Base-by-base conservation (phyloP, 2,113 vertebrate species). In the Calidris pugnax region DNA sequence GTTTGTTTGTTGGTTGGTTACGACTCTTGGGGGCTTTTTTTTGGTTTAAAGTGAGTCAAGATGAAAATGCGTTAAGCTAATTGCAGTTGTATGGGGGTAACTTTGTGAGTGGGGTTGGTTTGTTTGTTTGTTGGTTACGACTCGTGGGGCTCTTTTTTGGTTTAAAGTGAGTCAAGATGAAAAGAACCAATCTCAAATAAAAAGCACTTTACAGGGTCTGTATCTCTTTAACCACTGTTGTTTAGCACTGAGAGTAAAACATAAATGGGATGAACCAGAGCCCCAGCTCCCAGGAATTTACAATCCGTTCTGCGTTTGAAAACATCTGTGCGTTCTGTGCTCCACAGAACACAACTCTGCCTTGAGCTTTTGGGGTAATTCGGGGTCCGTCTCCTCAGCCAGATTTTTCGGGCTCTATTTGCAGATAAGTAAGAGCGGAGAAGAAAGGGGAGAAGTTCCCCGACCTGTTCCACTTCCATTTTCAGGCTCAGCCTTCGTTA, bases 341-440 rank as follows among this genome's bases (percentile, higher is more conserved):
- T 64, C 63, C 21, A 27, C 13, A 22, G 62, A 91, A 71, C 7
- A 23, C 4, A 50, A 32, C 12, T 26, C 47, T 59, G 14, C 2
- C 62, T 51, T 84, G 64, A 87, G 28, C 10, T 74, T 86, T 95
- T 53, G 37, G 6, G 2, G 67, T 89, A 33, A 33, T 75, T 45
- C 86, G 27, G 13, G 10, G 51, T 67, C 24, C n/a, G 12, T 45
- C n/a, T 75, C 53, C 28, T 41, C 33, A 45, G 39, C 12, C 35
- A 43, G 2, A 51, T 51, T 87, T 82, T 77, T 75, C 23, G 33
- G 20, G 14, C 63, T 92, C 90, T 10, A 6, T 77, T 71, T 62
- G 51, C 66, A 50, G 1, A 0, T 48, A 82, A 43, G 35, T 67
- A 53, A 74, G 62, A 86, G 33, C 0, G 0, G 39, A 68, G 37